These are phyloP conservation scores for Carapus acus DNA, from an alignment of 2,797 vertebrate species.

Conservation along the genomic window DNA sequence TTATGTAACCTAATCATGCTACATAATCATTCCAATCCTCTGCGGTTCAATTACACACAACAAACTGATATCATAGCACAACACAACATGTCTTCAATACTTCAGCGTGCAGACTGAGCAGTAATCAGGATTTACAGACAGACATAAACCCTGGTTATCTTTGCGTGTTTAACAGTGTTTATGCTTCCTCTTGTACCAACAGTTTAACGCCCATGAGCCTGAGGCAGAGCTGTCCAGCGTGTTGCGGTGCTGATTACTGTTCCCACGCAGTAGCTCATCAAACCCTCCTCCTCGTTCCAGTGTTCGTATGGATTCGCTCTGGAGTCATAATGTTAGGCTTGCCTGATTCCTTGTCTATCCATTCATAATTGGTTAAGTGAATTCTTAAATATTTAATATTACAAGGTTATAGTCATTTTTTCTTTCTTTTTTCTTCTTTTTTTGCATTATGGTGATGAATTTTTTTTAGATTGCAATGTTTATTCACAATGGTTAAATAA, in stretches of 20 bases:
- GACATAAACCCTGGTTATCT: conserved; percentile 19
- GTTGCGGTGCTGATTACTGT: conserved; percentile 23
- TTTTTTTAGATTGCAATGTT: too few species aligned
- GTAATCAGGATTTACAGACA: conserved; percentile 1
- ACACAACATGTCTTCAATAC: too few species aligned
- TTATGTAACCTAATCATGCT: neutral
- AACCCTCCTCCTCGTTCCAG: neutral
- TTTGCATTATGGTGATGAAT: too few species aligned
- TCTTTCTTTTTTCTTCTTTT: too few species aligned
- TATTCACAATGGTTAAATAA: too few species aligned
- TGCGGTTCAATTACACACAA: neutral
- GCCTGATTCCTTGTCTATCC: neutral
- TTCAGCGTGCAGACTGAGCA: too few species aligned
- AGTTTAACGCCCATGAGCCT: conserved; percentile 6
- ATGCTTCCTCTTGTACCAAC: conserved; percentile 18
- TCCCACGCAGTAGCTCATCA: conserved; percentile 19
- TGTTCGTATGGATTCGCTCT: neutral
- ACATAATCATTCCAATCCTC: neutral
- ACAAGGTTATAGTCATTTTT: too few species aligned
- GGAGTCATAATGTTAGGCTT: neutral
- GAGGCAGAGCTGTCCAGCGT: conserved; percentile 10
- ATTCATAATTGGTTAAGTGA: neutral
- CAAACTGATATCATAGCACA: neutral
- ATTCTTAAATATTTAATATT: too few species aligned
- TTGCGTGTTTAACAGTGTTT: conserved; percentile 24